These are phyloP conservation scores for Cynopterus sphinx DNA, from an alignment of 2,797 vertebrate species.

Conservation along the genomic window DNA sequence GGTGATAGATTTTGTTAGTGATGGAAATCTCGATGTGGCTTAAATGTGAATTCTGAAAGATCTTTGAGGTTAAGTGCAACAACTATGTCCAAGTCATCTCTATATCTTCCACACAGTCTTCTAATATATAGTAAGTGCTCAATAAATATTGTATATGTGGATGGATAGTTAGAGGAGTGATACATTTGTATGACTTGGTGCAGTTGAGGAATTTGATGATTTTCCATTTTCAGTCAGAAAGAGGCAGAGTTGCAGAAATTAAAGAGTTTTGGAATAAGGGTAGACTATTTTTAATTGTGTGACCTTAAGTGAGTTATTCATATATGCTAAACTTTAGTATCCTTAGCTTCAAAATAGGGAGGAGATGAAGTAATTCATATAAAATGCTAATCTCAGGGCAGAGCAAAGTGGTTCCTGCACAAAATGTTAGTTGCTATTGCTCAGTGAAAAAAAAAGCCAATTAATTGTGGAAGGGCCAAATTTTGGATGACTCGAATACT, in stretches of 20 bases:
- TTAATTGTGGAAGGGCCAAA: neutral
- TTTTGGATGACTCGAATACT: neutral
- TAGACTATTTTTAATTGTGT: neutral
- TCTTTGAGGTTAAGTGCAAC: neutral
- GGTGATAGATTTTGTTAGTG: neutral
- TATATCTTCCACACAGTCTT: neutral
- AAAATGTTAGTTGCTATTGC: neutral
- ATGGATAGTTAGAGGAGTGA: neutral
- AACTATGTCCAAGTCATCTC: neutral
- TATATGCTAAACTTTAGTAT: neutral
- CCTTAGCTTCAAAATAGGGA: neutral
- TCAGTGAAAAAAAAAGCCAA: neutral
- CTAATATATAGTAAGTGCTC: neutral
- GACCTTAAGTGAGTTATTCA: neutral
- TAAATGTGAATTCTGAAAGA: neutral
- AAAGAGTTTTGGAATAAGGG: neutral
- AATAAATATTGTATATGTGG: neutral
- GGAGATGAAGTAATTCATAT: neutral
- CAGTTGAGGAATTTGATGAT: neutral
- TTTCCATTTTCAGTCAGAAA: neutral
- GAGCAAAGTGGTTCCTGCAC: neutral
- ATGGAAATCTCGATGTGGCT: neutral
- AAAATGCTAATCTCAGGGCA: neutral
- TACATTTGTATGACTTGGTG: neutral
- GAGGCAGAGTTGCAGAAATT: neutral